These are phyloP conservation scores for Vesta saturnalis DNA, from an alignment of 2,888 invertebrate genomes.

Conservation along the genomic window DNA sequence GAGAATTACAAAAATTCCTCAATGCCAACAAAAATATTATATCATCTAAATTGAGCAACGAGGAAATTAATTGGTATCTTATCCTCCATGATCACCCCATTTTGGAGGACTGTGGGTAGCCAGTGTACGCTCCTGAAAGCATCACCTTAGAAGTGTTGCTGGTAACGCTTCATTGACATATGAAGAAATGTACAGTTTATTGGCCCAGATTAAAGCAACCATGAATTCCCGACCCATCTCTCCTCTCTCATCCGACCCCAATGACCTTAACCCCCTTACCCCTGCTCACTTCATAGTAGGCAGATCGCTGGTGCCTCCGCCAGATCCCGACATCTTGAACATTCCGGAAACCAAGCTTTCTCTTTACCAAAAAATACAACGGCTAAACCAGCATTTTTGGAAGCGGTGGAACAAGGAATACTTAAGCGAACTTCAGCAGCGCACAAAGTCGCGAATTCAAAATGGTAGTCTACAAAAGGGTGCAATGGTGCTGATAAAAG, in stretches of 20 bases:
- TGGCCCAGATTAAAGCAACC: conserved; percentile 50
- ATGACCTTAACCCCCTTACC: not conserved
- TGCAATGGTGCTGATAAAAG: not conserved
- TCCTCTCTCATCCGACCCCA: not conserved
- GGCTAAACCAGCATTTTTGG: conserved; percentile 48
- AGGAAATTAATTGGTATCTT: not conserved
- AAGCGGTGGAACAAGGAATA: too few species aligned
- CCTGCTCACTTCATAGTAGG: not conserved
- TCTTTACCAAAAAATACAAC: conserved; percentile 44
- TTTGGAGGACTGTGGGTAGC: conserved; percentile 46
- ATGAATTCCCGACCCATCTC: not conserved
- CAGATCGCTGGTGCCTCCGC: not conserved
- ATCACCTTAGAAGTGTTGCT: conserved; percentile 23
- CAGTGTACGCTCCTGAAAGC: conserved; percentile 47
- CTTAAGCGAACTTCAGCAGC: conserved; percentile 43
- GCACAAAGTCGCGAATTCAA: conserved; percentile 29
- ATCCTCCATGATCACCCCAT: not conserved
- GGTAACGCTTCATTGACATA: conserved; percentile 19
- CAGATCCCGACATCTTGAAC: not conserved
- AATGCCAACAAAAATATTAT: not conserved
- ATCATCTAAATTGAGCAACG: not conserved
- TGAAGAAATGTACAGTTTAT: not conserved
- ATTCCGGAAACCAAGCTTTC: conserved; percentile 21
- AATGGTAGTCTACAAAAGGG: not conserved
- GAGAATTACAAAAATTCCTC: not conserved